Base-by-base conservation (phyloP, 2,888 invertebrate species). In the Drosophila flavopinicola region DNA sequence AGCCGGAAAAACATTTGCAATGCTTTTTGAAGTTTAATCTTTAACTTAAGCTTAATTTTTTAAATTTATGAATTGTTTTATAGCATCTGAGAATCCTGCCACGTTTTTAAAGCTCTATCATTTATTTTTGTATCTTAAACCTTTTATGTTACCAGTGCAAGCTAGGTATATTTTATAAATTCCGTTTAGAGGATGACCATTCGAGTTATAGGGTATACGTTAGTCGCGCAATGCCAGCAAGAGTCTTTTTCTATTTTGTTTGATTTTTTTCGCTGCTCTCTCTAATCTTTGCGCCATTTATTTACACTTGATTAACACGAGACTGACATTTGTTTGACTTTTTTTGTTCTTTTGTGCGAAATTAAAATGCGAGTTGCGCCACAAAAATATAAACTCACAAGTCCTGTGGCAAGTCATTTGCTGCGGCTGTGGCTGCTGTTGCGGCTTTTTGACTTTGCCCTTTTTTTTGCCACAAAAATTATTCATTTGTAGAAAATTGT, bases 291-390 rank as follows among this genome's bases (percentile, higher is more conserved):
- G 88, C 89, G 88, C 89, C 89, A 88, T 90, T 90, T 90, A 89
- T 90, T 89, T 88, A 90, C 90, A 89, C 88, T 89, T 89, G 89
- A 89, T 90, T 89, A 89, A 89, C 89, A 89, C 89, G 88, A 89
- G 85, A 82, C 89, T 90, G 89, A 88, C 89, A 89, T 89, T 89
- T 88, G 90, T 84, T 87, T 86, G 88, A 84, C 80, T 89, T 80
- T 79, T 88, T 80, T 75, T 71, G 70, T 63, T 65, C 66, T 59
- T 45, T 67, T 66, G 64, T 65, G 60, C 45, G 61, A 87, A 87
- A 84, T 84, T 84, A 84, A 84, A 87, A 83, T 67, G 56, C 63
- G 79, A 83, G 42, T 42, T 59, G 64, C 53, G 61, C 61, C 56
- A 54, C 70, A 67, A 76, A 77, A 80, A 42, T 58, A 59, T 42